Percentiles rank a stretch among this genome's conserved stretches.
Evolutionary conservation across 1,140 invertebrate species (phyloP).

Genomic region (Rhagoletis pomonella): DNA sequence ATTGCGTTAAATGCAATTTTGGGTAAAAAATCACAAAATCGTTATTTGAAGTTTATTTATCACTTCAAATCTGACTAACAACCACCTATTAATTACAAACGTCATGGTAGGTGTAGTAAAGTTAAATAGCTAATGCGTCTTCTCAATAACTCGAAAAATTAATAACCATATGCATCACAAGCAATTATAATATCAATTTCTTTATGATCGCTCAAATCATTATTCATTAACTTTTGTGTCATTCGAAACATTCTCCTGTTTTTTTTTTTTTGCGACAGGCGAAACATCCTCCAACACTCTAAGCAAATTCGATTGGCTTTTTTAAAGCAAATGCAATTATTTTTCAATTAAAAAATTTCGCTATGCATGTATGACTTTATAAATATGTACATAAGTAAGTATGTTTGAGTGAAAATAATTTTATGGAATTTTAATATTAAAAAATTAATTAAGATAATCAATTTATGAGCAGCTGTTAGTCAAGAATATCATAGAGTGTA

Average conservation of each 20-base stretch:
- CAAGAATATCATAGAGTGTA: background rate
- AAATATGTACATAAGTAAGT: background rate
- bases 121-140: too few relatives aligned
- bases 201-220: background rate
- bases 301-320: background rate
- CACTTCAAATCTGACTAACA: too few relatives aligned
- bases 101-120: too few relatives aligned
- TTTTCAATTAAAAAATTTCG: conserved; percentile 12
- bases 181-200: conserved; percentile 5
- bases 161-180: background rate
- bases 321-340: conserved; percentile 1
- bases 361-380: background rate
- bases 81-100: too few relatives aligned
- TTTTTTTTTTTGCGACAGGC: background rate
- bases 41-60: too few relatives aligned
- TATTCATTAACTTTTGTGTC: background rate
- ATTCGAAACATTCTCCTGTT: background rate
- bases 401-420: background rate
- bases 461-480: background rate
- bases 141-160: too few relatives aligned
- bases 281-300: background rate
- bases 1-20: too few relatives aligned
- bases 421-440: conserved; percentile 19
- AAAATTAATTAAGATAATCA: conserved; percentile 33
- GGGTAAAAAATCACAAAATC: too few relatives aligned